Evolutionary conservation across 2,113 vertebrate species (phyloP), one percentile per base, ranked within the genome.

Genomic region (Spea multiplicata): DNA sequence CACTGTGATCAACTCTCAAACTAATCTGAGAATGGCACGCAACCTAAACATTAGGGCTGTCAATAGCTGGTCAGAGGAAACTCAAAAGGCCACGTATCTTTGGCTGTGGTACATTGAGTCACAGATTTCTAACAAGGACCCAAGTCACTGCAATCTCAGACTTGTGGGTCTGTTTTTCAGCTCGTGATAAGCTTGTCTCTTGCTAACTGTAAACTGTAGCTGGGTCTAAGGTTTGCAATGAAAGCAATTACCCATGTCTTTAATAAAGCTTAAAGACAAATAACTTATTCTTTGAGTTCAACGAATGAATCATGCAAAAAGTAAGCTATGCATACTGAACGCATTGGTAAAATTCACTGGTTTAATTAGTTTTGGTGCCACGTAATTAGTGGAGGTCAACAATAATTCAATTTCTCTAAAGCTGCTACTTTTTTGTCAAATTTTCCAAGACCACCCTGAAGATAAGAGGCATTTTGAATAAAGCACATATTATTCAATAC

Each of bases 321-420:
- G 84, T 87, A 86, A 90, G 83, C 84, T 10, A 83, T 85, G 83
- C 87, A 92, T 90, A 91, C 91, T 87, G 86, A 81, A 84, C 81
- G 78, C 90, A 90, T 90, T 94, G 90, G 93, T 88, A 87, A 89
- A 91, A 86, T 87, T 83, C 82, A 88, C 87, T 30, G 46, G 30
- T 87, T 89, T 92, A 93, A 95, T 94, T 93, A 90, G 89, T 91
- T 89, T 88, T 89, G 83, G 91, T 94, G 92, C 89, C 91, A 93
- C 90, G 88, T 91, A 93, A 91, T 92, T 87, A 90, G 88, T 86
- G 68, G 83, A 84, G 93, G 94, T 95, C 93, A 94, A 91, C 89
- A 93, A 92, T 95, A 95, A 95, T 95, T 94, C 89, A 93, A 94
- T 95, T 94, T 93, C 93, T 91, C 87, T 92, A 90, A 87, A 91